These are phyloP conservation scores for Mohoua ochrocephala DNA, from an alignment of 2,113 vertebrate species.

Conservation along the genomic window DNA sequence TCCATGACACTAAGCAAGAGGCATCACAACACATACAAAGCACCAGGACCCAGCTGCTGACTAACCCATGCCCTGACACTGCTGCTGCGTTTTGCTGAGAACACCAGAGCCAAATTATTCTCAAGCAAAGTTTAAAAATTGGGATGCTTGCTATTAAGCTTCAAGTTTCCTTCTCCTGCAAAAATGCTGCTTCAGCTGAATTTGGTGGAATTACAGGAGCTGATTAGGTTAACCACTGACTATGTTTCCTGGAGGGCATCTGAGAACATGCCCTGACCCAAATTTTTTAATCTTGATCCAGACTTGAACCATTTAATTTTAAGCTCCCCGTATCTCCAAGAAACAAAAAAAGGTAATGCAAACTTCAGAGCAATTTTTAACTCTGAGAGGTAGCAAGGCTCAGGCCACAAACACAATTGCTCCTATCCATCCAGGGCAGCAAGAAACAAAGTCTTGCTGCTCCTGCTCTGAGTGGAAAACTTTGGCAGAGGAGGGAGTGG, in stretches of 20 bases:
- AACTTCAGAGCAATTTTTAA: background rate
- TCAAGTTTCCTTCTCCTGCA: background rate
- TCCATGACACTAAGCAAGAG: background rate
- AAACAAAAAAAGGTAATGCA: background rate
- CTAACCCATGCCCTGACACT: background rate
- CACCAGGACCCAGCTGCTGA: background rate
- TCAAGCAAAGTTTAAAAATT: background rate
- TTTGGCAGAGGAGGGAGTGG: background rate
- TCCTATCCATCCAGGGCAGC: background rate
- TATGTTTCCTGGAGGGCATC: slow-evolving; percentile 10
- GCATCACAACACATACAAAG: background rate
- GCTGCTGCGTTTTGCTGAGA: background rate
- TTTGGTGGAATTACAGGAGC: slow-evolving; percentile 16
- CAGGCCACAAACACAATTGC: background rate
- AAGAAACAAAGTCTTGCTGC: background rate
- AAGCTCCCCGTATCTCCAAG: background rate
- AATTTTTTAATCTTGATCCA: slow-evolving; percentile 32
- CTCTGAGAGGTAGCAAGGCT: background rate
- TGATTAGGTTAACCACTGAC: slow-evolving; percentile 47
- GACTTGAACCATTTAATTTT: background rate
- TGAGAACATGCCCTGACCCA: background rate
- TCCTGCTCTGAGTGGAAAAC: rapidly evolving
- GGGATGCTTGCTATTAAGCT: background rate
- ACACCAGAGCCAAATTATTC: background rate
- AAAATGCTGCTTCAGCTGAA: slow-evolving; percentile 44